Base-by-base conservation (phyloP, 2,797 vertebrate genomes). In the Hydrocynus forskahlii region DNA sequence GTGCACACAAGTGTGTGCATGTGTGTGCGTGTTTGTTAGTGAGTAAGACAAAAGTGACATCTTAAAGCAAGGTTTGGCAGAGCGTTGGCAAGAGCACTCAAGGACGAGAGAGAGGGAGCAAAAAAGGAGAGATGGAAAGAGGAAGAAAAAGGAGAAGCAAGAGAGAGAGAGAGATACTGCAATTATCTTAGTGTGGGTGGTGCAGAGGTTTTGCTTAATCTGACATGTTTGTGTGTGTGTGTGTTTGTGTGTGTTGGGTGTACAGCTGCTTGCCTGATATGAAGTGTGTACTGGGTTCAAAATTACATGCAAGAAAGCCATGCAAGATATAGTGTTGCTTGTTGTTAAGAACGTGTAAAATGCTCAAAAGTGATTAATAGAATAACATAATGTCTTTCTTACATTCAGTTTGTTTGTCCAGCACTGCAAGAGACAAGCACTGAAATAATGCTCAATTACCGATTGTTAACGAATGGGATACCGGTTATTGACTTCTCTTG, bases 11-110 rank as follows among this genome's bases (percentile, higher is more conserved):
- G 55, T 52, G n/a, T 69, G 35, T 43, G 64, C 76, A 59, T 63
- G 71, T 35, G 75, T 35, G 64, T 19, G 38, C 48, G 13, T 68
- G n/a, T 54, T 13, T n/a, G 50, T 23, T 12, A 9, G 40, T 35
- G 35, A 35, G 23, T 54, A 75, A 76, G 62, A 80, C 52, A 70
- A 72, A 72, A 59, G 67, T 59, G 29, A 67, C 60, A 60, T 73
- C 69, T 73, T 43, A 67, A 50, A 68, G 75, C 38, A 77, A 64
- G 40, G 60, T 54, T 60, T 70, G 55, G 55, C 70, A 75, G 55
- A 67, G 57, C 21, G 25, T 25, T 67, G 50, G 57, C 40, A 40
- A 5, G 21, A 67, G 50, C 8, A 25, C 10, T 67, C 52, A 75
- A 66, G 62, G 40, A 71, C 38, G 8, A 59, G 38, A 16, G 7